Evolutionary conservation across 2,113 vertebrate genomes (phyloP).

Genomic region (Promerops cafer): DNA sequence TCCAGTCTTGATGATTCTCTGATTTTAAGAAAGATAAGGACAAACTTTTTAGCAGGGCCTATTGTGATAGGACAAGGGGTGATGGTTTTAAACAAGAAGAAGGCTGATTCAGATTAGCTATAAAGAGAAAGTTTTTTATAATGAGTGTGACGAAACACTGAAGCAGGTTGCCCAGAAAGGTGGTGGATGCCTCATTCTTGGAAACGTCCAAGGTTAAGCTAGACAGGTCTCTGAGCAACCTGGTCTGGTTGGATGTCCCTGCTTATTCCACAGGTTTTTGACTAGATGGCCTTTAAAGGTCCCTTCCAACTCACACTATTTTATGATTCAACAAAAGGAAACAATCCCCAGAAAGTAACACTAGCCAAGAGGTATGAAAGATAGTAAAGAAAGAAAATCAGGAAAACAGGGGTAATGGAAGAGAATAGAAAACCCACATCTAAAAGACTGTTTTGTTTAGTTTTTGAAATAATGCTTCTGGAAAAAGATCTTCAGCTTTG

Average conservation of each 20-base stretch:
- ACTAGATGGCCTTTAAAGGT: neutral
- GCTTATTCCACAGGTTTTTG: neutral
- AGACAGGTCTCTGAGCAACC: neutral
- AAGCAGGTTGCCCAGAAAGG: neutral
- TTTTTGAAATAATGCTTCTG: neutral
- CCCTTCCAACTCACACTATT: neutral
- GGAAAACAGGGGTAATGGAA: neutral
- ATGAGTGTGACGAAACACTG: neutral
- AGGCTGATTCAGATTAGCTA: neutral
- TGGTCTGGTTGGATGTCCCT: neutral
- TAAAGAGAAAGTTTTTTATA: neutral
- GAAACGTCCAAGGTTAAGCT: neutral
- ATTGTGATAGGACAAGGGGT: fast-evolving
- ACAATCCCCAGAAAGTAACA: neutral
- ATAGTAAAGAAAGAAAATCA: neutral
- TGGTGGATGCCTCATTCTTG: neutral
- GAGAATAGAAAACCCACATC: neutral
- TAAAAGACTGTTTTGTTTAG: neutral
- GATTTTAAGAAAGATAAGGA: neutral
- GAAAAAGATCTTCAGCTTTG: neutral
- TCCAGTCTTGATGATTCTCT: neutral
- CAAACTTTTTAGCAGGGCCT: neutral
- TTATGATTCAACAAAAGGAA: neutral
- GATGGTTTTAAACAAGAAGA: neutral
- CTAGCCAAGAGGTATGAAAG: neutral